Percentiles rank a stretch among this genome's conserved stretches.
Conservation (phyloP, 2,888 invertebrate species). For the Cephonodes hylas region DNA sequence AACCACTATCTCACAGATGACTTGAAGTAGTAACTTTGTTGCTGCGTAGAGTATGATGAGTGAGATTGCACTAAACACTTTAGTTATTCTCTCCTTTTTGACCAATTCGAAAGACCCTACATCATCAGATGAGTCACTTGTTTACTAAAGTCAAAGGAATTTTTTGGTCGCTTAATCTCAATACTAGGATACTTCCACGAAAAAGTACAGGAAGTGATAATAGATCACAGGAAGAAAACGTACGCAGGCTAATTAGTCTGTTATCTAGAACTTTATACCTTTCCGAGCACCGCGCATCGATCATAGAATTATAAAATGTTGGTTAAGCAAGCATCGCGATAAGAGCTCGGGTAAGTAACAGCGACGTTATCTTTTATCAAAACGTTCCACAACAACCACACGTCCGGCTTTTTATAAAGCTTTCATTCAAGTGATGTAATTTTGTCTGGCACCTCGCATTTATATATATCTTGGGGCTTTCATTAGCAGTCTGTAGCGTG, state of each 20-base stretch:
- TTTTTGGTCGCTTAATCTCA: too few species aligned
- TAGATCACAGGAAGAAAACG: conserved; percentile 1
- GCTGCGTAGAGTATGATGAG: too few species aligned
- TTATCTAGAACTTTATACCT: neutral
- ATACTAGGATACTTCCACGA: neutral
- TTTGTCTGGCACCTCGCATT: neutral
- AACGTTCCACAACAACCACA: neutral
- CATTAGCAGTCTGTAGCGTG: too few species aligned
- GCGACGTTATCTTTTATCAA: conserved; percentile 15
- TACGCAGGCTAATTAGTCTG: neutral
- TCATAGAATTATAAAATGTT: conserved; percentile 16
- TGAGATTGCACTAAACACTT: too few species aligned
- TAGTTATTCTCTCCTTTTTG: neutral
- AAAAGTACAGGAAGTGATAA: conserved; percentile 1
- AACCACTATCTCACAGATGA: too few species aligned
- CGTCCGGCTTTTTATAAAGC: conserved; percentile 5
- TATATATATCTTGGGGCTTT: neutral
- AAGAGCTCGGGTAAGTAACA: conserved; percentile 10
- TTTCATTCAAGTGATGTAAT: neutral
- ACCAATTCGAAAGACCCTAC: too few species aligned
- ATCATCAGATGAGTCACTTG: too few species aligned
- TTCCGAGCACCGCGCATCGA: conserved; percentile 6
- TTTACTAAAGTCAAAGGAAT: too few species aligned
- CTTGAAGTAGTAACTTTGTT: too few species aligned
- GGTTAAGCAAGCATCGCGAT: conserved; percentile 15